phyloP scores from a whole-genome alignment of 2,113 vertebrate genomes.

The Pelvicachromis taeniatus region DNA sequence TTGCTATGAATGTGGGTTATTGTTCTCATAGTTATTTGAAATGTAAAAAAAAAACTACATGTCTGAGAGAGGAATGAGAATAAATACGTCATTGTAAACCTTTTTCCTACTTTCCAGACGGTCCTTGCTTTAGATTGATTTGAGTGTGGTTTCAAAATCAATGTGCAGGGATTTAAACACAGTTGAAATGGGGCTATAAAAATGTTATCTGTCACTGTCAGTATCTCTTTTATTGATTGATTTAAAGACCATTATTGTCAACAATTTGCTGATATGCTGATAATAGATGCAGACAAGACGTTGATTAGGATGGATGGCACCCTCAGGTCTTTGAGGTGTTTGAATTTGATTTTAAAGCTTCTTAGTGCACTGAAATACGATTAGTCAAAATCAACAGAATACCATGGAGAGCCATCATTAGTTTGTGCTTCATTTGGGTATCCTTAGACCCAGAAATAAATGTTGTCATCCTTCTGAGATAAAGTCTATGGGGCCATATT shows the following conservation, averaged over 20 bases:
- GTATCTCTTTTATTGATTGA: background rate
- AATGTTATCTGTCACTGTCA: background rate
- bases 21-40: background rate
- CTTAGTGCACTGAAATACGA: background rate
- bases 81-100: background rate
- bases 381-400: background rate
- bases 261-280: background rate
- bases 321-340: background rate
- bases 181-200: background rate
- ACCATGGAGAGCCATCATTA: background rate
- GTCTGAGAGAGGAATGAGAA: background rate
- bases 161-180: background rate
- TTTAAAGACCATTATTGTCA: background rate
- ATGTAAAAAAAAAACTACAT: background rate
- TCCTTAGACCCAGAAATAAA: background rate
- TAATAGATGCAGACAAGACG: background rate
- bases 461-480: background rate
- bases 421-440: background rate
- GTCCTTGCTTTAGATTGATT: background rate
- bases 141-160: background rate
- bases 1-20: background rate
- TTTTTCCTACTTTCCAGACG: background rate
- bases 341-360: background rate
- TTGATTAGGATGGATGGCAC: background rate
- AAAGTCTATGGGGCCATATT: background rate